Percentiles rank a stretch among this genome's conserved stretches.
phyloP scores from a whole-genome alignment of 2,113 vertebrate genomes.

The Campylorhamphus procurvoides region DNA sequence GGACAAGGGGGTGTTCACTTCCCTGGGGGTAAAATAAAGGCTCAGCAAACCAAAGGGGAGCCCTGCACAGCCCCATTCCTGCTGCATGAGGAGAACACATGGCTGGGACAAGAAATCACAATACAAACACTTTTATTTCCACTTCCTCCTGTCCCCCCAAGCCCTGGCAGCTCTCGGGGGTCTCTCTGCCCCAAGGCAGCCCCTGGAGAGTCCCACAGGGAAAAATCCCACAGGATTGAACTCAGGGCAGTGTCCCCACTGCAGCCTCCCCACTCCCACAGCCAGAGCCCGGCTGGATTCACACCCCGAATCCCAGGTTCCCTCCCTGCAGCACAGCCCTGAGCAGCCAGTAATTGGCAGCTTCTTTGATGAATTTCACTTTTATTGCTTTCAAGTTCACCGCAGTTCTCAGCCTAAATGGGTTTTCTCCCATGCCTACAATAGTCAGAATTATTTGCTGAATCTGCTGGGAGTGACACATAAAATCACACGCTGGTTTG shows the following conservation, averaged over 20 bases:
- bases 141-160: background rate
- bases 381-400: conserved; percentile 23
- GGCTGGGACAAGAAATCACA: too few relatives aligned
- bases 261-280: background rate
- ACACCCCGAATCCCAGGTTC: background rate
- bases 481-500: background rate
- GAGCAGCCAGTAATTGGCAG: background rate
- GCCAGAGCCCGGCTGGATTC: background rate
- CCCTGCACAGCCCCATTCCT: background rate
- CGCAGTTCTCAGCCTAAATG: background rate
- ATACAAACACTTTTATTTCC: background rate
- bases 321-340: background rate
- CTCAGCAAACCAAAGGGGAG: background rate
- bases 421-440: background rate
- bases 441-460: background rate
- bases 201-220: background rate
- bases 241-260: background rate
- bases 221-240: background rate
- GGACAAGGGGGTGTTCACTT: background rate
- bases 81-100: rapidly evolving
- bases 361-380: background rate
- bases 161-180: background rate
- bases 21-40: background rate
- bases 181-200: background rate
- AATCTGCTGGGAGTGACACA: background rate